Evolutionary conservation across 30 jellyfish, hydroid and myxozoan species (phyloP), one percentile per base, ranked within the genome.

Genomic region (Aurelia aurita): DNA sequence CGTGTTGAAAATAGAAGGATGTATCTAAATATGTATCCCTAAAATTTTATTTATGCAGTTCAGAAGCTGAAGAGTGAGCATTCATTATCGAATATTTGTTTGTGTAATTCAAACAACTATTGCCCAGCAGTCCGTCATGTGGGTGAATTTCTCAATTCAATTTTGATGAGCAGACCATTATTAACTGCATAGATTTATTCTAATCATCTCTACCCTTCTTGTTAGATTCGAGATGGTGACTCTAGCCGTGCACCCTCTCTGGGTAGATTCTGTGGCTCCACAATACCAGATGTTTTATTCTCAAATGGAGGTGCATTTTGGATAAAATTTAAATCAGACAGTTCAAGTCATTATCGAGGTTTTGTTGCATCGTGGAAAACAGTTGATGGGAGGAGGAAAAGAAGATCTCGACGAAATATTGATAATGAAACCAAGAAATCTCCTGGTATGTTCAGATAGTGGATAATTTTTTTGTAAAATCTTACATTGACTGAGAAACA

Each of bases 221-320:
- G 1, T 3, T 43, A 78, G 87, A 63, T 90, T 8, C 35, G 89
- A 67, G 90, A 83, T 70, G 97, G 97, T 3, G 89, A 72, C 46
- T 74, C 96, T 2, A 51, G 82, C 69, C 34, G 45, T 19, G 45
- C 88, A 12, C 90, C 76, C 20, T 18, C 46, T 22, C 87, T 84
- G 18, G 96, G 95, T 0, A 58, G 86, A 34, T 78, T 90, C 63
- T 90, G 97, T 67, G 97, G 97, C 57, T 55, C 91, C 2, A 21
- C 85, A 12, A 27, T 61, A 29, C 96, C 92, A 0, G 64, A 28
- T 18, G 76, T 72, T 18, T 21, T 26, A 32, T 18, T 22, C 58
- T 71, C 94, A n/a, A 39, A 66, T 3, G 28, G 39, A 25, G 89
- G 89, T 16, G 80, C 92, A 11, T 31, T 89, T 45, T 89, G 90